Percentiles rank a stretch among this genome's conserved stretches.
Conservation (phyloP, 2,797 vertebrate genomes). For the Pteronotus mesoamericanus region DNA sequence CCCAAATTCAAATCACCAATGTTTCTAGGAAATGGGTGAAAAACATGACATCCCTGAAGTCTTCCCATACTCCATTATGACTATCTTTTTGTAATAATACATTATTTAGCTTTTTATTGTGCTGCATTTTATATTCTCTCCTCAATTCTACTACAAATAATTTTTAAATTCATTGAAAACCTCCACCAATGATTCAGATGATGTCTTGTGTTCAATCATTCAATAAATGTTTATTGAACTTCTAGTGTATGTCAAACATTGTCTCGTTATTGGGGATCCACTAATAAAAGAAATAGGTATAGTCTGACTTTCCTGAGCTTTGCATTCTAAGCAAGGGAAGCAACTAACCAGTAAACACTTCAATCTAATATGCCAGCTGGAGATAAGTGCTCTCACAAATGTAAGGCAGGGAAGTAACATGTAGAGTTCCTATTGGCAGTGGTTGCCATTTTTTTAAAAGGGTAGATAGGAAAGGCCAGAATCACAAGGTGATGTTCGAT, state of each 20-base stretch:
- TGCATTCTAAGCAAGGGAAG: neutral
- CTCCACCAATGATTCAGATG: neutral
- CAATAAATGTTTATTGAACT: neutral
- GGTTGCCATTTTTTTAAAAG: neutral
- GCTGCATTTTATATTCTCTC: neutral
- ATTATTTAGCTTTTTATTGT: neutral
- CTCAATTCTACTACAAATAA: neutral
- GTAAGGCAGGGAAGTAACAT: neutral
- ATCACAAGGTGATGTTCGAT: neutral
- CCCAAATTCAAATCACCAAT: neutral
- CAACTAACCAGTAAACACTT: neutral
- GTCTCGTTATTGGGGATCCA: neutral
- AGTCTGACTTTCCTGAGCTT: neutral
- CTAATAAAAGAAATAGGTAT: neutral
- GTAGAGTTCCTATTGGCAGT: neutral
- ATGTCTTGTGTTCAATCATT: neutral
- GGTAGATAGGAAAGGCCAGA: neutral
- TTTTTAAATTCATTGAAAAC: neutral
- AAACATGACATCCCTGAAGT: neutral
- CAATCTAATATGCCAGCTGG: neutral
- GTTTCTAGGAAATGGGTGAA: constrained; percentile 2
- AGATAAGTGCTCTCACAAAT: neutral
- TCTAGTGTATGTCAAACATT: neutral
- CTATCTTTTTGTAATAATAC: neutral
- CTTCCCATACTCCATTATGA: neutral